These are phyloP conservation scores for Drosophila sulfurigaster DNA, from an alignment of 1,140 invertebrate genomes.

Conservation along the genomic window DNA sequence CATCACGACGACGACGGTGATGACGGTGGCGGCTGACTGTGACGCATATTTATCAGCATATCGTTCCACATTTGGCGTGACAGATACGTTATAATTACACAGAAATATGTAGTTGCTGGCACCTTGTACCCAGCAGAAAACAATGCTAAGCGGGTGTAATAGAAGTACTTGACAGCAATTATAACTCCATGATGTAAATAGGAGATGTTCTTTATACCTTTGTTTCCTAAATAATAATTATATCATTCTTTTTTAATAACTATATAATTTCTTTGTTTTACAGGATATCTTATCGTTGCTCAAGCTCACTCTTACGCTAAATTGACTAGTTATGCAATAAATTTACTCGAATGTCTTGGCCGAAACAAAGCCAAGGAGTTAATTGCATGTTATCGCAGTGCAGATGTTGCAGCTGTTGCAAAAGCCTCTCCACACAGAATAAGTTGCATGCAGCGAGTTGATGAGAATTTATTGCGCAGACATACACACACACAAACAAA, in stretches of 20 bases:
- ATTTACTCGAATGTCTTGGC: constrained; percentile 53
- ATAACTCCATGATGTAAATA: neutral
- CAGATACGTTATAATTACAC: constrained; percentile 34
- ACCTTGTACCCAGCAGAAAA: neutral
- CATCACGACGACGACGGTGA: neutral
- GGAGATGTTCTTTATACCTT: too few relatives aligned
- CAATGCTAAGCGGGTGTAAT: neutral
- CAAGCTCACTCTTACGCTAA: too few relatives aligned
- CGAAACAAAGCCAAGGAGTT: constrained; percentile 49
- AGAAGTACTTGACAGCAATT: neutral
- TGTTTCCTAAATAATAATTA: too few relatives aligned
- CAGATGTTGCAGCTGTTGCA: constrained; percentile 46
- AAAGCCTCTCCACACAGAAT: constrained; percentile 32
- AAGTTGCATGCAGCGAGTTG: constrained; percentile 62
- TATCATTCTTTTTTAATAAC: too few relatives aligned
- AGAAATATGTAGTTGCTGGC: constrained; percentile 1
- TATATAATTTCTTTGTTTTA: neutral
- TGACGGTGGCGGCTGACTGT: constrained; percentile 1
- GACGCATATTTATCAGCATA: constrained; percentile 24
- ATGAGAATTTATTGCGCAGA: constrained; percentile 64
- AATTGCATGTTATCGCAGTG: constrained; percentile 61
- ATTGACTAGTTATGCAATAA: constrained; percentile 44
- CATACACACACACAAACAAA: constrained; percentile 7
- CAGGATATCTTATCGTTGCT: neutral
- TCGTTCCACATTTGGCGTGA: constrained; percentile 13